Percentiles rank a stretch among this genome's conserved stretches.
Evolutionary conservation across 2,888 invertebrate genomes (phyloP).

Genomic region (Germaria angustata): DNA sequence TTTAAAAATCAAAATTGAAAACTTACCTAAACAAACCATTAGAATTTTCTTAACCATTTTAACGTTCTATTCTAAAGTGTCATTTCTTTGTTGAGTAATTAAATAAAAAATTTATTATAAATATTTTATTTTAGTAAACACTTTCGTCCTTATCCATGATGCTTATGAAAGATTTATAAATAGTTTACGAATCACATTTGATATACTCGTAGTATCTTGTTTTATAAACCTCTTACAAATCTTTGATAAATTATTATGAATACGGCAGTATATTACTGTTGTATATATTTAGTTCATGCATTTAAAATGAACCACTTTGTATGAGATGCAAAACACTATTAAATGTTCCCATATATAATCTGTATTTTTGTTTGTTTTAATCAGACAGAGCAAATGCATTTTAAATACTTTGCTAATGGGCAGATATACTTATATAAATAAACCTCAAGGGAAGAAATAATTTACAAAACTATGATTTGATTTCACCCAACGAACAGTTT

Average conservation of each 20-base stretch:
- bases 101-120: neutral
- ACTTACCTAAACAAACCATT: constrained; percentile 78
- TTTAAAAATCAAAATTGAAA: neutral
- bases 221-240: too few species aligned
- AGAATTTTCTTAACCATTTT: constrained; percentile 76
- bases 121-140: neutral
- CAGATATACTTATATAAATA: too few species aligned
- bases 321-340: neutral
- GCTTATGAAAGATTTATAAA: too few species aligned
- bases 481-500: neutral
- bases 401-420: too few species aligned
- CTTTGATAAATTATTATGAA: too few species aligned
- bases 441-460: neutral
- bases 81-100: neutral
- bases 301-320: too few species aligned
- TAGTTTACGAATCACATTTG: too few species aligned
- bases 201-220: too few species aligned
- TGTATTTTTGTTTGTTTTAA: neutral
- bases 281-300: too few species aligned
- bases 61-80: neutral
- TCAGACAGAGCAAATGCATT: neutral
- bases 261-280: neutral
- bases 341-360: too few species aligned
- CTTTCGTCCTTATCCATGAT: too few species aligned
- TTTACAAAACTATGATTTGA: neutral